These are phyloP conservation scores for Phataginus tetradactyla DNA, from an alignment of 2,797 vertebrate species.

Conservation along the genomic window DNA sequence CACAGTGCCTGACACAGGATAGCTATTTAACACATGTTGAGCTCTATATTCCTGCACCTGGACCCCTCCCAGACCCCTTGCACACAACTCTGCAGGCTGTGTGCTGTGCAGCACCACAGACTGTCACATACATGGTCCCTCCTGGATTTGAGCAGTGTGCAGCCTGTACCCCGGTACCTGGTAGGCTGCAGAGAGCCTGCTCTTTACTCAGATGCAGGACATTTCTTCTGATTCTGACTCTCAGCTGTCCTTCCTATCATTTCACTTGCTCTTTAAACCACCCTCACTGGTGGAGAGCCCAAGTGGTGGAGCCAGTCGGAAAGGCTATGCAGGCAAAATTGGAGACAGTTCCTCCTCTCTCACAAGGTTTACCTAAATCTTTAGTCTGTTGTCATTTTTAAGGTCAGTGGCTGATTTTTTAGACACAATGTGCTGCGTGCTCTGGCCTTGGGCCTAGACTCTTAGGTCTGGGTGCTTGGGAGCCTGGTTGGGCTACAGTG, in stretches of 20 bases:
- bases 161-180: accelerated
- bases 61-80: neutral
- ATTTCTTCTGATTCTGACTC: neutral
- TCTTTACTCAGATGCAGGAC: neutral
- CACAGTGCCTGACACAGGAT: neutral
- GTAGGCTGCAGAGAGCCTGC: neutral
- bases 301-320: neutral
- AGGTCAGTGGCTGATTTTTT: neutral
- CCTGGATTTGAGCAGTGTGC: neutral
- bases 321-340: neutral
- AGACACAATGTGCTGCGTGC: neutral
- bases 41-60: accelerated
- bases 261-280: neutral
- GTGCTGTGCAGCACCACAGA: accelerated
- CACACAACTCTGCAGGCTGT: neutral
- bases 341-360: neutral
- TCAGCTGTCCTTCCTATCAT: neutral
- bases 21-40: neutral
- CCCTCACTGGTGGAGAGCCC: neutral
- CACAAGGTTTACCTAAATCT: neutral
- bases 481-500: neutral
- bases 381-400: neutral
- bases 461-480: neutral
- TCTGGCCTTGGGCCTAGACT: neutral
- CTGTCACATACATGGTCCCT: neutral